Evolutionary conservation across 2,797 vertebrate species (phyloP), one percentile per base, ranked within the genome.

Genomic region (Zalophus californianus): DNA sequence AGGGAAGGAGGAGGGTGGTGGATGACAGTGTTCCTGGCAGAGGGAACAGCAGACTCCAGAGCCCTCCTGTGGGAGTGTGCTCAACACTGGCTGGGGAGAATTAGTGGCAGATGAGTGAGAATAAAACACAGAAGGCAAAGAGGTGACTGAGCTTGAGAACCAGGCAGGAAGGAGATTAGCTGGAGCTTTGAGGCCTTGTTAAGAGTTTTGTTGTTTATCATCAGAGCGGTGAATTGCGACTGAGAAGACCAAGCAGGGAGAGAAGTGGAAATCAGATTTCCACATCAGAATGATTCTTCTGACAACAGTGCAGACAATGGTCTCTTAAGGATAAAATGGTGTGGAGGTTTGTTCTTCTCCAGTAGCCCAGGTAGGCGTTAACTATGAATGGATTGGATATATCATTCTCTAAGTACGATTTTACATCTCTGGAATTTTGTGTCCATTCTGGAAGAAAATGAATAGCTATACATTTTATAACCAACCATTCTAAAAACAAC

Each of bases 31-130:
- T 44, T 21, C 20, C 29, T 15, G 13, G 18, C 7, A 58, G 35
- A 62, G 35, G 14, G 7, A 84, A 77, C 0, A 29, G 7, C 2
- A 48, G 23, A 3, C 12, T 66, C 35, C 54, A 78, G 25, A 5
- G 2, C 3, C 14, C 2, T 41, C 3, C 16, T 6, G 7, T 48
- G 12, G 35, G 52, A 4, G 1, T 7, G 7, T 38, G 10, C 9
- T 23, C 10, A n/a, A 12, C 16, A 48, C 15, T 9, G 2, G 13
- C 5, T 32, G 13, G 50, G 16, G 7, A 38, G 1, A 87, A 35
- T 27, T 7, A 12, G 25, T 62, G 12, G 14, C 50, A 73, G 16
- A 35, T 44, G 14, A 89, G 10, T 66, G 8, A 91, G 4, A 4
- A 21, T 20, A 35, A 56, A 50, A 16, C 13, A 14, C 3, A 86